phyloP scores from a whole-genome alignment of 2,797 vertebrate species.

The Anguilla megastoma region DNA sequence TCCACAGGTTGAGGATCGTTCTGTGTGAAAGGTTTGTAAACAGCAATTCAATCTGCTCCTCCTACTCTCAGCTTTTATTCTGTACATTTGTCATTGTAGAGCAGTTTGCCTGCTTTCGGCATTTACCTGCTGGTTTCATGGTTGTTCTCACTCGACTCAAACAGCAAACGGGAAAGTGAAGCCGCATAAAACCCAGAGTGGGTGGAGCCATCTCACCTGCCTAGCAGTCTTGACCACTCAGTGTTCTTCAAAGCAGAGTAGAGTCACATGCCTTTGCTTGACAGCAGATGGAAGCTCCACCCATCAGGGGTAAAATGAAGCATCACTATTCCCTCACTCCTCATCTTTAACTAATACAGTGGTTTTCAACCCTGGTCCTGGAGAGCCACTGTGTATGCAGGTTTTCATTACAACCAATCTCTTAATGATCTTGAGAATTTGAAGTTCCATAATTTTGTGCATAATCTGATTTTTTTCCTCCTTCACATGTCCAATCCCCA shows the following conservation, averaged over 20 bases:
- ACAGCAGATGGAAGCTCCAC: background rate
- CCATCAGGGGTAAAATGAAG: background rate
- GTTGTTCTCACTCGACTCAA: background rate
- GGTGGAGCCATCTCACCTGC: background rate
- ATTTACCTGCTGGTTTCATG: slow-evolving; percentile 54
- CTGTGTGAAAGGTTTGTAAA: slow-evolving; percentile 78
- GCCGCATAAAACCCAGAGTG: background rate
- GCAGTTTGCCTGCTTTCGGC: background rate
- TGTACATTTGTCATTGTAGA: background rate
- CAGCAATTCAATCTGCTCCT: slow-evolving; percentile 31
- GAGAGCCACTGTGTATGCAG: background rate
- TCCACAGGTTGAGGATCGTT: slow-evolving; percentile 75
- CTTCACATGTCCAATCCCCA: background rate
- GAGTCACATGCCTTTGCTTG: background rate
- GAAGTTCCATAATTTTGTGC: background rate
- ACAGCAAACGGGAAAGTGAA: background rate
- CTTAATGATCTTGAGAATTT: background rate
- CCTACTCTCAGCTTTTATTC: background rate
- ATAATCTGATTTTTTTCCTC: background rate
- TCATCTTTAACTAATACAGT: background rate
- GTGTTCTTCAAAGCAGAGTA: background rate
- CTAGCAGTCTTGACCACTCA: background rate
- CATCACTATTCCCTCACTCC: background rate
- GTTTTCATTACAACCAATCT: background rate
- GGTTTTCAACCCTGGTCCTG: background rate